phyloP scores from a whole-genome alignment of 2,888 invertebrate species.

The Spatulosminthurus flaviceps region DNA sequence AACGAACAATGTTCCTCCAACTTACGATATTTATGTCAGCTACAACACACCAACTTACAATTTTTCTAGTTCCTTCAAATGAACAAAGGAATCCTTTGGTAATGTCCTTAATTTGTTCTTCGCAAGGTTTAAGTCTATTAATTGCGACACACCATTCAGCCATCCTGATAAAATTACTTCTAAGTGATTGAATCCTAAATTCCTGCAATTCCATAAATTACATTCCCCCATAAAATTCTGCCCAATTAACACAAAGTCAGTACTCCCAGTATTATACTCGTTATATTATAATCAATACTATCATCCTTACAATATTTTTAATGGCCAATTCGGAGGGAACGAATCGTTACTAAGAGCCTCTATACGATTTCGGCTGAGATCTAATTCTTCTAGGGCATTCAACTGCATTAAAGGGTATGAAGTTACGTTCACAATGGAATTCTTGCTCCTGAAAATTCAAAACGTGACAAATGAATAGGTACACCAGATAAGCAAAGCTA shows the following conservation, averaged over 20 bases:
- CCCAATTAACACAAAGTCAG: too few relatives aligned
- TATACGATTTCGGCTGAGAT: constrained; percentile 68
- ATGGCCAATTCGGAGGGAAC: constrained; percentile 56
- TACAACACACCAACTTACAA: constrained; percentile 71
- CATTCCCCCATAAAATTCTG: too few relatives aligned
- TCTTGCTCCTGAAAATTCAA: constrained; percentile 54
- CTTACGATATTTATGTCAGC: too few relatives aligned
- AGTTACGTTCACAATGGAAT: constrained; percentile 55
- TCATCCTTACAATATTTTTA: constrained; percentile 68
- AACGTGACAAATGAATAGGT: too few relatives aligned
- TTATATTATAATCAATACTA: constrained; percentile 24
- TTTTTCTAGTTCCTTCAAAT: constrained; percentile 75
- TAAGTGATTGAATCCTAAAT: constrained; percentile 79
- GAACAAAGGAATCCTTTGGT: constrained; percentile 79
- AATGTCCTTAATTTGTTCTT: constrained; percentile 74
- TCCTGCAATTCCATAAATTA: constrained; percentile 68
- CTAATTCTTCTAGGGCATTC: constrained; percentile 66
- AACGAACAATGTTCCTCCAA: too few relatives aligned
- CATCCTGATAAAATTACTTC: constrained; percentile 75
- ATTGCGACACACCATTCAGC: constrained; percentile 76
- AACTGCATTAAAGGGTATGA: constrained; percentile 61
- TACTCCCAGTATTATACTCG: too few relatives aligned
- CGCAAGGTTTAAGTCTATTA: constrained; percentile 80
- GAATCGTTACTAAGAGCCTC: constrained; percentile 65
- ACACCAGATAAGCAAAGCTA: too few relatives aligned